Percentiles rank a stretch among this genome's conserved stretches.
These are phyloP conservation scores for Chaetoderma sp. DNA, from an alignment of 2,888 invertebrate genomes.

Conservation along the genomic window DNA sequence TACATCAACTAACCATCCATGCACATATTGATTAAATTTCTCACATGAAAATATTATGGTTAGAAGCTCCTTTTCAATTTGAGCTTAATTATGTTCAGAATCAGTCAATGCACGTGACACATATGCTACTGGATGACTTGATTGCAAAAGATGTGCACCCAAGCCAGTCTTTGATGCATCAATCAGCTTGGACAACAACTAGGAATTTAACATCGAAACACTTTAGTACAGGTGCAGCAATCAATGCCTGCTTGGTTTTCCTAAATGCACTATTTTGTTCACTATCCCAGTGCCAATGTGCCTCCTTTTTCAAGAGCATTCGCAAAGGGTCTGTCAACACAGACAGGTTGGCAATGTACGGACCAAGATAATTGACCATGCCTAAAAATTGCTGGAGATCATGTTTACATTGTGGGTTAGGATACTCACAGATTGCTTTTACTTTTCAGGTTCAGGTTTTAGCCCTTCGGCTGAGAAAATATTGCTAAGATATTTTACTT, in stretches of 20 bases:
- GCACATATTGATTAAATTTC: slow-evolving; percentile 32
- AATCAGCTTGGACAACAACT: slow-evolving; percentile 18
- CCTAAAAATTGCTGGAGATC: slow-evolving; percentile 27
- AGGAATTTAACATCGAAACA: slow-evolving; percentile 25
- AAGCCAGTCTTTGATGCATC: slow-evolving; percentile 32
- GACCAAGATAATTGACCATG: slow-evolving; percentile 32
- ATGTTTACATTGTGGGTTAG: slow-evolving; percentile 27
- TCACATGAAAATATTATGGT: slow-evolving; percentile 29
- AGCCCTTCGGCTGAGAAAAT: slow-evolving; percentile 21
- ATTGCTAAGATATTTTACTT: slow-evolving; percentile 35
- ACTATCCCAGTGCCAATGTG: slow-evolving; percentile 12
- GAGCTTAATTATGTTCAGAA: slow-evolving; percentile 33
- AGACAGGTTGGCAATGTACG: slow-evolving; percentile 37
- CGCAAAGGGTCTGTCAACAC: slow-evolving; percentile 32
- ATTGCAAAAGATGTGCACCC: slow-evolving; percentile 32
- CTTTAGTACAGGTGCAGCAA: slow-evolving; percentile 27
- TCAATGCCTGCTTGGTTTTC: slow-evolving; percentile 25
- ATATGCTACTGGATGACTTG: slow-evolving; percentile 31
- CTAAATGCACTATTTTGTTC: slow-evolving; percentile 14
- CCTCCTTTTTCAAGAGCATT: slow-evolving; percentile 26
- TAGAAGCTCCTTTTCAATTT: slow-evolving; percentile 36
- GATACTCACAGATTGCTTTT: slow-evolving; percentile 34
- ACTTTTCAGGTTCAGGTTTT: slow-evolving; percentile 21
- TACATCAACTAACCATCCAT: slow-evolving; percentile 28
- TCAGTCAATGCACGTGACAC: slow-evolving; percentile 34